These are phyloP conservation scores for Scaptomyza flava DNA, from an alignment of 2,888 invertebrate genomes.

Conservation along the genomic window DNA sequence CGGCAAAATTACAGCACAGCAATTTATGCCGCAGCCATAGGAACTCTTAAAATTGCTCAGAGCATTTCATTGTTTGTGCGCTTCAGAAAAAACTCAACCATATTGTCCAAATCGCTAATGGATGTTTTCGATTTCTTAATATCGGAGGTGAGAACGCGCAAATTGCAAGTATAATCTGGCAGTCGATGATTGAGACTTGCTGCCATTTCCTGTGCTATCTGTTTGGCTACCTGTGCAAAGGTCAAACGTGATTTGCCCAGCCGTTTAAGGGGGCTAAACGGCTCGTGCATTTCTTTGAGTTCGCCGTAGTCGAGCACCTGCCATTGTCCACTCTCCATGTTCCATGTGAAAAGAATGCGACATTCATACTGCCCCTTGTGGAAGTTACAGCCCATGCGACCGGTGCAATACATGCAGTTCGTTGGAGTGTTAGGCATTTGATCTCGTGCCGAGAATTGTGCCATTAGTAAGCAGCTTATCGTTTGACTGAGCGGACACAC, in stretches of 20 bases:
- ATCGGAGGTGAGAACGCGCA: slow-evolving; percentile 83
- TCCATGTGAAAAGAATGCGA: slow-evolving; percentile 84
- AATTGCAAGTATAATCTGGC: slow-evolving; percentile 80
- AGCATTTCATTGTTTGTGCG: slow-evolving; percentile 55
- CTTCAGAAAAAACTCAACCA: slow-evolving; percentile 83
- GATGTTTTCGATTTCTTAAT: slow-evolving; percentile 82
- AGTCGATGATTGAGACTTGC: slow-evolving; percentile 69
- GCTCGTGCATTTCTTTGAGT: slow-evolving; percentile 76
- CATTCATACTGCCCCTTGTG: slow-evolving; percentile 84
- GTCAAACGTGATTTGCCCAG: slow-evolving; percentile 68
- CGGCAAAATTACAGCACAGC: slow-evolving; percentile 12
- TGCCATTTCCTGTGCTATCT: slow-evolving; percentile 81
- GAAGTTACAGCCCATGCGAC: slow-evolving; percentile 81
- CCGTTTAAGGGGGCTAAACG: slow-evolving; percentile 69
- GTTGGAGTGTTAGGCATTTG: slow-evolving; percentile 70
- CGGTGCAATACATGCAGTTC: slow-evolving; percentile 82
- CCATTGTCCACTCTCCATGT: slow-evolving; percentile 83
- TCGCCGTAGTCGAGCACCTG: slow-evolving; percentile 84
- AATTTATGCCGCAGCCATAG: background rate
- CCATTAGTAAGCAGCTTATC: slow-evolving; percentile 82
- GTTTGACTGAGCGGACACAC: slow-evolving; percentile 83
- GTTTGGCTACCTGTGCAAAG: slow-evolving; percentile 79
- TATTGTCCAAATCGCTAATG: slow-evolving; percentile 82
- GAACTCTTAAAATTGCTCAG: slow-evolving; percentile 21
- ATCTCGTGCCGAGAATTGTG: slow-evolving; percentile 84